These are phyloP conservation scores for Sialis lutaria DNA, from an alignment of 2,888 invertebrate genomes.

Conservation along the genomic window DNA sequence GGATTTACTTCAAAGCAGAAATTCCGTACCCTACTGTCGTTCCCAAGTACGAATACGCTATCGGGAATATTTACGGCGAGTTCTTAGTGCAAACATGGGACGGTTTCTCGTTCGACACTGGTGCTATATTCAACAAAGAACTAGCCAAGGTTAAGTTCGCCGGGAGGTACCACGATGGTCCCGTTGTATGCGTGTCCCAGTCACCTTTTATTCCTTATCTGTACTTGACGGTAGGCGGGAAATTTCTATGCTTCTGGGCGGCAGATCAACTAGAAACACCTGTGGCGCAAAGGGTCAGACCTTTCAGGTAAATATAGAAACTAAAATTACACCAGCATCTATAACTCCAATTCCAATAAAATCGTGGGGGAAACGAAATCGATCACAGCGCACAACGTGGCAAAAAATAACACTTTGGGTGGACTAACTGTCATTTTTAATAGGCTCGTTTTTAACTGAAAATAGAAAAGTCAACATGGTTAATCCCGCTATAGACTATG, in stretches of 20 bases:
- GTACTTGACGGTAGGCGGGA: constrained; percentile 55
- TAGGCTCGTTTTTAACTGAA: too few relatives aligned
- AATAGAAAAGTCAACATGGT: too few relatives aligned
- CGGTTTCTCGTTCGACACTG: constrained; percentile 47
- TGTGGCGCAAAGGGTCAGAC: too few relatives aligned
- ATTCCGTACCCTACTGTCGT: neutral
- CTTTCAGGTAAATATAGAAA: too few relatives aligned
- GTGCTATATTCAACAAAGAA: constrained; percentile 41
- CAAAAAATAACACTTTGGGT: too few relatives aligned
- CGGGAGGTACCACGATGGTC: constrained; percentile 51
- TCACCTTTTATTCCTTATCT: constrained; percentile 44
- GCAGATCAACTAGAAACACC: neutral
- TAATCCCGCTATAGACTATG: too few relatives aligned
- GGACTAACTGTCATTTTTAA: too few relatives aligned
- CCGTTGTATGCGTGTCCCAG: constrained; percentile 36
- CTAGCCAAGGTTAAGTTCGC: constrained; percentile 25
- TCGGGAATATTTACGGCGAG: constrained; percentile 19
- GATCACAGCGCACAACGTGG: too few relatives aligned
- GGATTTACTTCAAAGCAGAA: neutral
- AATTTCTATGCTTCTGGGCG: constrained; percentile 27
- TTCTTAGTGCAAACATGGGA: constrained; percentile 35
- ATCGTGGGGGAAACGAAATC: too few relatives aligned
- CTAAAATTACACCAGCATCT: too few relatives aligned
- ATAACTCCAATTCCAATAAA: too few relatives aligned
- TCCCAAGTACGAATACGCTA: constrained; percentile 11